Base-by-base conservation (phyloP, 2,797 vertebrate genomes). In the Rhynchonycteris naso region DNA sequence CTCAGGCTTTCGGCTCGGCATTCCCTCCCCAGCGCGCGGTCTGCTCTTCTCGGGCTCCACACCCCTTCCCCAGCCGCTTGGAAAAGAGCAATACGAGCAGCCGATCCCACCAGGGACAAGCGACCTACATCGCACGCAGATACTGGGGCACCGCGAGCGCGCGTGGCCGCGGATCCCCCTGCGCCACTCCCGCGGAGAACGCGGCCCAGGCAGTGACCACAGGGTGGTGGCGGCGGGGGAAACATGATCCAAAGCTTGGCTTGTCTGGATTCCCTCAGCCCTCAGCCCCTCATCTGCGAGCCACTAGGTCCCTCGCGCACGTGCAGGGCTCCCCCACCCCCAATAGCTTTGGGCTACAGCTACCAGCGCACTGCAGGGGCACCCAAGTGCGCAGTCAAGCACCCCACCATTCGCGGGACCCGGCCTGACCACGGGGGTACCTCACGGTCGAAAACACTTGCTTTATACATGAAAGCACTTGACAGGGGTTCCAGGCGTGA, bases 81-180 rank as follows among this genome's bases (percentile, higher is more conserved):
- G 59, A 95, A 96, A 91, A 96, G 86, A 96, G 81, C 88, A 38
- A 81, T 76, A 65, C 26, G 10, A 95, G 93, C 91, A 84, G 86
- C 87, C 8, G 68, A 96, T 95, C 76, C 93, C 97, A 96, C 96
- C 78, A 86, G 97, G 96, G 97, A 97, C 90, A 3, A 78, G 93
- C 95, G 97, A 97, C 97, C 97, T 97, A 97, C 96, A 97, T 97
- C 95, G 92, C 21, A 65, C 84, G 59, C 88, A 91, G 91, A 97
- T 97, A 96, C 90, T 97, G 95, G 97, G 97, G 47, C 97, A 96
- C 88, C 56, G 88, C 79, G 72, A 95, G 92, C 72, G 89, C 85
- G 93, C 93, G 80, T 43, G 90, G 93, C 91, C 38, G 87, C 88
- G 11, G 92, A 21, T 88, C 88, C 75, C 78, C 78, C 92, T 11